Percentiles rank a stretch among this genome's conserved stretches.
phyloP scores from a whole-genome alignment of 2,113 vertebrate genomes.

The Petaurus breviceps region DNA sequence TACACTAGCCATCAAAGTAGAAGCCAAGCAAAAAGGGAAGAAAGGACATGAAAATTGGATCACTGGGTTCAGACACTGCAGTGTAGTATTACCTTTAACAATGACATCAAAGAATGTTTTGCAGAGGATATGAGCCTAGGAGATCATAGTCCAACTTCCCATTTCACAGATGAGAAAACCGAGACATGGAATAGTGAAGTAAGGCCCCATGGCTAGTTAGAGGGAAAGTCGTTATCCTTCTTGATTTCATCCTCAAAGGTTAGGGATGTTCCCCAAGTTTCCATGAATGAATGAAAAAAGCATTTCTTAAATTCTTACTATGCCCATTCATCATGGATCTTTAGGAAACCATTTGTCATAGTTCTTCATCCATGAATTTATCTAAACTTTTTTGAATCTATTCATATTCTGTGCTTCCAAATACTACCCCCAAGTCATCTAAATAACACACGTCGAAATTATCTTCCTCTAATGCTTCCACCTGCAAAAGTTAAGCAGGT shows the following conservation, averaged over 20 bases:
- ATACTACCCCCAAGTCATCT: neutral
- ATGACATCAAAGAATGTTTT: neutral
- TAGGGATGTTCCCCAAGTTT: neutral
- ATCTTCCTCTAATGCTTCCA: neutral
- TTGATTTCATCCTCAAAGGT: neutral
- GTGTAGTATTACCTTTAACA: neutral
- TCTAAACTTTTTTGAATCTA: neutral
- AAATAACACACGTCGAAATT: neutral
- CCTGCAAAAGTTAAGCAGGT: neutral
- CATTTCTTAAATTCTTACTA: neutral
- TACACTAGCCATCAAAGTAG: neutral
- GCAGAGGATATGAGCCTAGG: neutral
- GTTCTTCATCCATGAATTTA: neutral
- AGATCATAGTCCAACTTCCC: neutral
- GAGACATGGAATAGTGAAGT: neutral
- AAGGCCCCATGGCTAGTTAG: neutral
- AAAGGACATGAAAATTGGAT: neutral
- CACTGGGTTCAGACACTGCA: neutral
- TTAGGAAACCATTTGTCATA: neutral
- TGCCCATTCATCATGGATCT: neutral
- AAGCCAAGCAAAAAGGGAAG: neutral
- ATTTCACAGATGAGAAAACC: neutral
- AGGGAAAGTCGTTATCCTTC: neutral
- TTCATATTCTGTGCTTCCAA: neutral
- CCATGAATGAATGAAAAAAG: neutral